Conservation (phyloP, 2,113 vertebrate species). For the Micronycteris hirsuta region DNA sequence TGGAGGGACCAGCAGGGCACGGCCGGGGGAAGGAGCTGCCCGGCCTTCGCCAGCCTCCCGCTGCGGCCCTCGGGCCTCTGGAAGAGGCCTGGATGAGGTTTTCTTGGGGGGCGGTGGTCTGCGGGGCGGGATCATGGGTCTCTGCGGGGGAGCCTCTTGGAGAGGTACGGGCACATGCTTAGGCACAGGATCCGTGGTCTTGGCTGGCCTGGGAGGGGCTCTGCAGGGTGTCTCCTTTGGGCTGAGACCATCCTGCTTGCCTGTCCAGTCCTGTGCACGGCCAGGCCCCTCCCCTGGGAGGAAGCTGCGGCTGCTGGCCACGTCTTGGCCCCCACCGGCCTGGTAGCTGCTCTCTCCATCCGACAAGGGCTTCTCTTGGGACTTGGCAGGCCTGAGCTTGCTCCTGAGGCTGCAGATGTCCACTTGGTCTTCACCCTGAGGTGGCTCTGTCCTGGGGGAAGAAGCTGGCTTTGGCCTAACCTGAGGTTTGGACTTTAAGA, state of each 20-base stretch:
- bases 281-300: constrained; percentile 65
- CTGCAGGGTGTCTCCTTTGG: constrained; percentile 74
- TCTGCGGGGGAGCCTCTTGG: constrained; percentile 78
- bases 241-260: constrained; percentile 82
- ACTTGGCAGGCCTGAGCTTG: constrained; percentile 93
- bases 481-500: constrained; percentile 91
- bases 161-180: neutral
- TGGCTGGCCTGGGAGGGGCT: constrained; percentile 60
- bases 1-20: constrained; percentile 89
- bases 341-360: constrained; percentile 76
- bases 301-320: constrained; percentile 60
- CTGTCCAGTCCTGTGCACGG: constrained; percentile 74
- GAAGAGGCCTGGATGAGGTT: constrained; percentile 75
- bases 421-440: constrained; percentile 86
- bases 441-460: constrained; percentile 83
- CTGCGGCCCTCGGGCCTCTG: constrained; percentile 76
- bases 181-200: constrained; percentile 46
- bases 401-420: constrained; percentile 95
- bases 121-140: constrained; percentile 88
- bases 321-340: constrained; percentile 54
- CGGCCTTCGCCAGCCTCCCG: constrained; percentile 83
- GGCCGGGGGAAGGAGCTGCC: constrained; percentile 73
- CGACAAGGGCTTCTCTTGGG: constrained; percentile 76
- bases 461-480: constrained; percentile 91
- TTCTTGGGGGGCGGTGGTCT: constrained; percentile 97